phyloP scores from a whole-genome alignment of 1,140 invertebrate species.

The Polypedilum pembai region DNA sequence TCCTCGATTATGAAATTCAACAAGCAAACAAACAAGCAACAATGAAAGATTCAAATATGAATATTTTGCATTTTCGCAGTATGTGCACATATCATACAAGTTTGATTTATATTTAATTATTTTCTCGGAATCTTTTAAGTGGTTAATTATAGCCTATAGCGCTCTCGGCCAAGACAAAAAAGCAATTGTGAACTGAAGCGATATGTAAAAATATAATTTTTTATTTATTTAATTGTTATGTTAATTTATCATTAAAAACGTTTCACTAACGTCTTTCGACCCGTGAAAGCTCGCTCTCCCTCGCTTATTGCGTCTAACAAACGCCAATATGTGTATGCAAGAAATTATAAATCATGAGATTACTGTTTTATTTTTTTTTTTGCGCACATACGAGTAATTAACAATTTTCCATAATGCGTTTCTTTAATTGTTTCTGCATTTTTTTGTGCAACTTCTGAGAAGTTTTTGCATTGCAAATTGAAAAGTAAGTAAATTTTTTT shows the following conservation, averaged over 20 bases:
- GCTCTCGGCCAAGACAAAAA: background rate
- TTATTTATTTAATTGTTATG: constrained; percentile 20
- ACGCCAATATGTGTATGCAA: background rate
- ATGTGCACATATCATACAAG: background rate
- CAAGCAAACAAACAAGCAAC: too few relatives aligned
- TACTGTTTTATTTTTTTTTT: background rate
- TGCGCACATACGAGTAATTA: constrained; percentile 13
- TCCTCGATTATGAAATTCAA: too few relatives aligned
- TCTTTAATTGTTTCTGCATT: constrained; percentile 24
- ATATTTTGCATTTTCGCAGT: background rate
- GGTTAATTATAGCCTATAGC: constrained; percentile 10
- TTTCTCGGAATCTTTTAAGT: background rate
- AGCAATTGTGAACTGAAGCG: background rate
- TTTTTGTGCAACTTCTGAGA: constrained; percentile 16
- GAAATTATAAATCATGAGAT: constrained; percentile 9
- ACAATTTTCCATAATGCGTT: constrained; percentile 26
- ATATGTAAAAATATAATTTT: constrained; percentile 8
- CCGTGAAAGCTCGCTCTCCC: background rate
- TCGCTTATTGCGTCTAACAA: background rate
- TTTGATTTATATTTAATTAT: constrained; percentile 20
- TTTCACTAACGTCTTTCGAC: background rate
- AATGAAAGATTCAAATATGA: background rate
- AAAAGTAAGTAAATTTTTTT: background rate
- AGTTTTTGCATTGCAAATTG: constrained; percentile 12
- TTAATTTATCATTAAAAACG: constrained; percentile 5